Evolutionary conservation across 2,888 invertebrate species (phyloP).

Genomic region (Habrosyne pyritoides): DNA sequence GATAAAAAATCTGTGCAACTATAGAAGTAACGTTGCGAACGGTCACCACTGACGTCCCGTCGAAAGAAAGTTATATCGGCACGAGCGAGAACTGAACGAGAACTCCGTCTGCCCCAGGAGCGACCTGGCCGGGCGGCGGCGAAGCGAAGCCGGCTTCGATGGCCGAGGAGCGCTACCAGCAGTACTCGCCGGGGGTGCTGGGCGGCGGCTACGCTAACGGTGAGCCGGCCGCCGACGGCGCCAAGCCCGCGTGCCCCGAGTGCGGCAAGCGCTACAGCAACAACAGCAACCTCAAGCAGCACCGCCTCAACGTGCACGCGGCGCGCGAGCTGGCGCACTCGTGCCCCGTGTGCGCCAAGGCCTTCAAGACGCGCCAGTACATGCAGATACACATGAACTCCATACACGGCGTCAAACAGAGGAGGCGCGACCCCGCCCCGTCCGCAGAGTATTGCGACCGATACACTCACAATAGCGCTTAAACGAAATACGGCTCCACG

Average conservation of each 20-base stretch:
- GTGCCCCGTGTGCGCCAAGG: slow-evolving; percentile 86
- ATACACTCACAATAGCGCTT: slow-evolving; percentile 75
- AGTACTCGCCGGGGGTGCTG: slow-evolving; percentile 38
- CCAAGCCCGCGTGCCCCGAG: slow-evolving; percentile 86
- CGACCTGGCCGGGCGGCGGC: slow-evolving; percentile 68
- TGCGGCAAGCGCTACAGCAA: slow-evolving; percentile 88
- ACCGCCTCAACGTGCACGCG: slow-evolving; percentile 87
- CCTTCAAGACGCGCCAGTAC: slow-evolving; percentile 88
- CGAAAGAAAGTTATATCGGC: slow-evolving; percentile 27
- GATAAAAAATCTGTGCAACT: slow-evolving; percentile 31
- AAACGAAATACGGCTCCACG: slow-evolving; percentile 52
- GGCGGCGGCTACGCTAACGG: slow-evolving; percentile 53
- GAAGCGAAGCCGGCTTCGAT: slow-evolving; percentile 39
- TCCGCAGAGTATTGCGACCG: slow-evolving; percentile 53
- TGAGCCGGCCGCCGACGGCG: slow-evolving; percentile 52
- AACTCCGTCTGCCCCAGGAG: slow-evolving; percentile 80
- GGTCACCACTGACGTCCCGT: slow-evolving; percentile 26
- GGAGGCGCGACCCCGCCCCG: slow-evolving; percentile 76
- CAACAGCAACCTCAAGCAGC: slow-evolving; percentile 88
- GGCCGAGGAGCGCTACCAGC: slow-evolving; percentile 45
- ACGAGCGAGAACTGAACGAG: slow-evolving; percentile 65
- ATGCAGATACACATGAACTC: slow-evolving; percentile 88
- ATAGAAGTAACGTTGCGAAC: slow-evolving; percentile 40
- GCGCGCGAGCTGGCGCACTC: slow-evolving; percentile 84
- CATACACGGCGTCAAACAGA: slow-evolving; percentile 86